phyloP scores from a whole-genome alignment of 2,797 vertebrate species.

The Rhinogobio ventralis region DNA sequence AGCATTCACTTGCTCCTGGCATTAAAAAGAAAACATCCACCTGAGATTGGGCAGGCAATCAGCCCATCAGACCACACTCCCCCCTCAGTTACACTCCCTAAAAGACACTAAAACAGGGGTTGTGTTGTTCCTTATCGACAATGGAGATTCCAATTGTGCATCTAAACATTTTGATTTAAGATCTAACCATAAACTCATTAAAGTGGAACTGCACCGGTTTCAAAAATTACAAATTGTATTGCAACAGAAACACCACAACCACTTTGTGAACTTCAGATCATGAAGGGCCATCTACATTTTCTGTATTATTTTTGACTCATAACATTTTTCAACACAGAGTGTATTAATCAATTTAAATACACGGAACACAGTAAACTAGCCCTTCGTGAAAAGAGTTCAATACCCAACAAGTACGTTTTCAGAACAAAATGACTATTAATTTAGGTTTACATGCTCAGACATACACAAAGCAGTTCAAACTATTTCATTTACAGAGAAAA shows the following conservation, averaged over 20 bases:
- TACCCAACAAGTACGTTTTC: slow-evolving; percentile 13
- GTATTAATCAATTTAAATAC: slow-evolving; percentile 4
- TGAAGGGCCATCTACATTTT: slow-evolving; percentile 28
- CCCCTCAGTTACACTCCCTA: slow-evolving; percentile 45
- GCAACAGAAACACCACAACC: slow-evolving; percentile 50
- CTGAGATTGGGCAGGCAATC: slow-evolving; percentile 72
- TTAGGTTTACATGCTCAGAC: slow-evolving; percentile 59
- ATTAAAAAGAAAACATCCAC: slow-evolving; percentile 69
- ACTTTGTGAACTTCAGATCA: slow-evolving; percentile 36
- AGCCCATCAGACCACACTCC: slow-evolving; percentile 57
- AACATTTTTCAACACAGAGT: not conserved
- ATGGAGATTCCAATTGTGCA: slow-evolving; percentile 45
- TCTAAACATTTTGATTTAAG: slow-evolving; percentile 7
- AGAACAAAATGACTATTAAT: slow-evolving; percentile 38
- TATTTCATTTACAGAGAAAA: slow-evolving; percentile 67
- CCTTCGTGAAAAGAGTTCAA: slow-evolving; percentile 53
- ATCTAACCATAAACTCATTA: not conserved
- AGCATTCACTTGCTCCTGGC: slow-evolving; percentile 64
- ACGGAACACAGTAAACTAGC: slow-evolving; percentile 1
- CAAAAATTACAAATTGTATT: slow-evolving; percentile 48
- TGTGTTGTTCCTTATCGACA: slow-evolving; percentile 39
- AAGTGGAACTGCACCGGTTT: slow-evolving; percentile 16
- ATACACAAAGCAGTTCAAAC: slow-evolving; percentile 61
- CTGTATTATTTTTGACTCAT: not conserved
- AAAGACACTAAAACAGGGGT: slow-evolving; percentile 46